These are phyloP conservation scores for Tiliqua scincoides DNA, from an alignment of 2,113 vertebrate genomes.

Conservation along the genomic window DNA sequence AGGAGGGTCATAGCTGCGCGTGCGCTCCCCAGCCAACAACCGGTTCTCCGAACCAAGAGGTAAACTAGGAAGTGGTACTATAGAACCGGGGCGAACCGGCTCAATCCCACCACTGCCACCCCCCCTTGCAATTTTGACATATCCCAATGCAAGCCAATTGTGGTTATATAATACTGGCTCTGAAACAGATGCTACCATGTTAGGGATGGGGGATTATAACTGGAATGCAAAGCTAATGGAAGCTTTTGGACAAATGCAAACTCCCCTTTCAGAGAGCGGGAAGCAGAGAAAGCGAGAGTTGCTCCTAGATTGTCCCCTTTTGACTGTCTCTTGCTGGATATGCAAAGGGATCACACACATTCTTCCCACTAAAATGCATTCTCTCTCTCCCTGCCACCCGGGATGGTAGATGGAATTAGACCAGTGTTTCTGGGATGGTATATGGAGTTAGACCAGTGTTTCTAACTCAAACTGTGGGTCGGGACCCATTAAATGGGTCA, in stretches of 20 bases:
- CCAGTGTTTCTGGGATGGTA: too few relatives aligned
- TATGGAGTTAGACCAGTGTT: too few relatives aligned
- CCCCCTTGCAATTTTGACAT: neutral
- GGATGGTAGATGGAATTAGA: too few relatives aligned
- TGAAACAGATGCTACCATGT: conserved; percentile 63
- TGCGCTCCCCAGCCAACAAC: too few relatives aligned
- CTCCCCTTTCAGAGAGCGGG: conserved; percentile 14
- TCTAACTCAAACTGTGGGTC: too few relatives aligned
- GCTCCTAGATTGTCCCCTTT: neutral
- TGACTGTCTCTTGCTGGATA: neutral
- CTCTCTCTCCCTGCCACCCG: too few relatives aligned
- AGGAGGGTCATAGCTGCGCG: too few relatives aligned
- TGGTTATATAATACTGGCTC: conserved; percentile 68
- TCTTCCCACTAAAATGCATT: neutral
- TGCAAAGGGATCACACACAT: neutral
- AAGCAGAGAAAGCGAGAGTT: neutral
- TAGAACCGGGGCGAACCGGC: too few relatives aligned
- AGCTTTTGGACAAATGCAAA: conserved; percentile 64
- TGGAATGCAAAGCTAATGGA: conserved; percentile 62
- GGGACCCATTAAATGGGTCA: too few relatives aligned
- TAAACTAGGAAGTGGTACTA: too few relatives aligned
- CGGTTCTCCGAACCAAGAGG: too few relatives aligned
- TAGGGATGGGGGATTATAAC: conserved; percentile 60
- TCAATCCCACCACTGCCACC: too few relatives aligned
- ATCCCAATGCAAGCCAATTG: conserved; percentile 44